phyloP scores from a whole-genome alignment of 2,888 invertebrate species.

The Thymelicus sylvestris region DNA sequence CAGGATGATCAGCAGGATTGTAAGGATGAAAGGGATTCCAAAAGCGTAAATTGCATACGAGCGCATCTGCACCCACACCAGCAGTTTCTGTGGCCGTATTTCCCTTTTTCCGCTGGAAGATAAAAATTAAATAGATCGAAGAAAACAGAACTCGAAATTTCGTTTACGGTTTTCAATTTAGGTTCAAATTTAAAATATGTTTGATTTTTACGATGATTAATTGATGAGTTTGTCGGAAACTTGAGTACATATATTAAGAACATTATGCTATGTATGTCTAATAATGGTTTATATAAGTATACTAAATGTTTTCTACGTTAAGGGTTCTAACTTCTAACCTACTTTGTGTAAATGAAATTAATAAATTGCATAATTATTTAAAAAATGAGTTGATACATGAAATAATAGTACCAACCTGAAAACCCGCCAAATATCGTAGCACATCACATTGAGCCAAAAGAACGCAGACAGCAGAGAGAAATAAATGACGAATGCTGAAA shows the following conservation, averaged over 20 bases:
- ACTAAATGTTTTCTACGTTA: too few relatives aligned
- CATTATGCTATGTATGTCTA: too few relatives aligned
- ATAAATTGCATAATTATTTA: too few relatives aligned
- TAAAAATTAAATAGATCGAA: constrained; percentile 20
- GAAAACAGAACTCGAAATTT: too few relatives aligned
- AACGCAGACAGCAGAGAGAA: constrained; percentile 87
- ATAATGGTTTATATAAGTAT: too few relatives aligned
- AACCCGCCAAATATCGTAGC: constrained; percentile 92
- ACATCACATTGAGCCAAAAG: constrained; percentile 91
- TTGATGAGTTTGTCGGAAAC: too few relatives aligned
- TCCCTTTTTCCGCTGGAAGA: constrained; percentile 72
- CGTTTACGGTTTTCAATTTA: too few relatives aligned
- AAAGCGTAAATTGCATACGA: constrained; percentile 72
- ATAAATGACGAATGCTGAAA: constrained; percentile 86
- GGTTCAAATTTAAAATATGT: too few relatives aligned
- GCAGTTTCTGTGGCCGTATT: constrained; percentile 55
- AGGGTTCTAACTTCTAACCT: too few relatives aligned
- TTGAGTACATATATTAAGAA: too few relatives aligned
- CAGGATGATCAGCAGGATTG: constrained; percentile 58
- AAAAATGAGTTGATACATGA: not conserved
- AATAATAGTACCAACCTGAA: constrained; percentile 83
- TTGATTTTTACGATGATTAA: too few relatives aligned
- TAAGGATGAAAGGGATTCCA: constrained; percentile 64
- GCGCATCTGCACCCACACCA: constrained; percentile 58
- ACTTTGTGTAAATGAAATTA: too few relatives aligned